Evolutionary conservation across 2,888 invertebrate species (phyloP).

Genomic region (Lithophane ornitopus): DNA sequence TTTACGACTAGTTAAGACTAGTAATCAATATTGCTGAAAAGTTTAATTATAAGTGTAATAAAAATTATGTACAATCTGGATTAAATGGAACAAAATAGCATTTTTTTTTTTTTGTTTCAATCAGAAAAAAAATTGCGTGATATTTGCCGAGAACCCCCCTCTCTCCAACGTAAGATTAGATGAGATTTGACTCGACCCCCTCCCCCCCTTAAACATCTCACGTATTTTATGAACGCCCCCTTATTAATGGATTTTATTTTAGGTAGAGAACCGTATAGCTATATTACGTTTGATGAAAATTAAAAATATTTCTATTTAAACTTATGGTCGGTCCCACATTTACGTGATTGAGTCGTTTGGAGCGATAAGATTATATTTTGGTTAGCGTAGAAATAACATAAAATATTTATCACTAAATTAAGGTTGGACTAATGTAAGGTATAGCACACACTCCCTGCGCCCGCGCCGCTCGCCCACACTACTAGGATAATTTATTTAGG

Average conservation of each 20-base stretch:
- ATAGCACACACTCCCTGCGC: conserved; percentile 48
- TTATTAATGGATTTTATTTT: conserved; percentile 40
- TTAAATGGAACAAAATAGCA: too few species aligned
- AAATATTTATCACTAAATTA: conserved; percentile 60
- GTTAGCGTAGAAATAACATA: conserved; percentile 43
- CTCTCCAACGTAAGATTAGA: too few species aligned
- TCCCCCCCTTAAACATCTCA: too few species aligned
- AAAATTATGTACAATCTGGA: too few species aligned
- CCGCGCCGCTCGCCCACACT: conserved; percentile 63
- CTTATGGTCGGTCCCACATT: conserved; percentile 27
- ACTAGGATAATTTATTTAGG: conserved; percentile 72
- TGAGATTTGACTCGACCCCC: too few species aligned
- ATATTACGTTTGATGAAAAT: conserved; percentile 46
- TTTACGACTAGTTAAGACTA: too few species aligned
- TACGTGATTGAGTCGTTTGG: conserved; percentile 17
- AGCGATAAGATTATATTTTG: conserved; percentile 51
- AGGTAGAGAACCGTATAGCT: conserved; percentile 38
- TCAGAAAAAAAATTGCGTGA: too few species aligned
- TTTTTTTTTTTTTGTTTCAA: too few species aligned
- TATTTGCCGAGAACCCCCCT: too few species aligned
- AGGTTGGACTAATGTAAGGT: conserved; percentile 48
- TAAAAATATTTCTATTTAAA: conserved; percentile 26
- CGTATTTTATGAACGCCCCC: too few species aligned
- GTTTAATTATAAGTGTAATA: too few species aligned
- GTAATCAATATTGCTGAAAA: too few species aligned